These are phyloP conservation scores for Ptychochromis oligacanthus DNA, from an alignment of 2,113 vertebrate species.

Conservation along the genomic window DNA sequence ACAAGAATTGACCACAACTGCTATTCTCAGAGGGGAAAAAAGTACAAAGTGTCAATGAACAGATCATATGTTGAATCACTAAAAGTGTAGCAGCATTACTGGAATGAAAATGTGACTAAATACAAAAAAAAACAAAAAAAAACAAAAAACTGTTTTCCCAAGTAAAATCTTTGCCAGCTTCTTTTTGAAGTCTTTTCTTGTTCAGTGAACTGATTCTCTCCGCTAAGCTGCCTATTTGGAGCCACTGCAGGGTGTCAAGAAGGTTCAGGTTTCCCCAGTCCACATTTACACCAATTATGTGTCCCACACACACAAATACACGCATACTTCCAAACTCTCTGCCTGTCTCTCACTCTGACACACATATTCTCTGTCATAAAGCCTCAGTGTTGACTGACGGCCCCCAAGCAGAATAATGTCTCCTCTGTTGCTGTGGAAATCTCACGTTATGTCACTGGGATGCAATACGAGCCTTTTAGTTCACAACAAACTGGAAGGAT, in stretches of 20 bases:
- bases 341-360: conserved; percentile 20
- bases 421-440: conserved; percentile 64
- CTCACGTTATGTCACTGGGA: conserved; percentile 45
- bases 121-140: too few relatives aligned
- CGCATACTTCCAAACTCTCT: conserved; percentile 31
- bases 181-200: not conserved
- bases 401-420: conserved; percentile 57
- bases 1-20: not conserved
- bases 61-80: not conserved
- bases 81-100: not conserved
- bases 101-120: not conserved
- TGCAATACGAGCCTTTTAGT: conserved; percentile 52
- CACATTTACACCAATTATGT: conserved; percentile 48
- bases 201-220: not conserved
- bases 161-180: not conserved
- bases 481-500: not conserved
- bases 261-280: conserved; percentile 66
- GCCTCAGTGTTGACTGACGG: conserved; percentile 64
- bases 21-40: not conserved
- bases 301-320: conserved; percentile 48
- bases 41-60: not conserved
- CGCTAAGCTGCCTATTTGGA: conserved; percentile 11
- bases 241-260: conserved; percentile 41
- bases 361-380: conserved; percentile 60
- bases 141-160: too few relatives aligned